Conservation (phyloP, 2,113 vertebrate species). For the Chrysochloris asiatica region DNA sequence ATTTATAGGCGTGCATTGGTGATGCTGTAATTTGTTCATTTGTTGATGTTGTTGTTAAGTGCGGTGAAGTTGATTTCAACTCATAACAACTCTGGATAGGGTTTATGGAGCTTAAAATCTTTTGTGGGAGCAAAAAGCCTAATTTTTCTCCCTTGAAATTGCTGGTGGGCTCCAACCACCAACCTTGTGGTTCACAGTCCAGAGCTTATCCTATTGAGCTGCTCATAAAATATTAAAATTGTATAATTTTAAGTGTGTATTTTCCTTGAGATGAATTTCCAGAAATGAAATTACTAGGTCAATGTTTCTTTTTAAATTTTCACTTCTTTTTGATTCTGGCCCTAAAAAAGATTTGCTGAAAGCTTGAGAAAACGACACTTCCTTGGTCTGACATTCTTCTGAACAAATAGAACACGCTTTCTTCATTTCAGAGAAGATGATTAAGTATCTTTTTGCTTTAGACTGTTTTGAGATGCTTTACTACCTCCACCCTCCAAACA, state of each 20-base stretch:
- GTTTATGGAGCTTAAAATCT: too few species aligned
- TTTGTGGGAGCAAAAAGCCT: too few species aligned
- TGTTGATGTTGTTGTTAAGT: too few species aligned
- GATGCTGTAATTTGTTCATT: background rate
- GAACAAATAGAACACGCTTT: conserved; percentile 56
- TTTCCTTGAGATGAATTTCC: conserved; percentile 26
- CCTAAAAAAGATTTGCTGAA: conserved; percentile 23
- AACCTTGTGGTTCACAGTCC: too few species aligned
- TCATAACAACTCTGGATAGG: too few species aligned
- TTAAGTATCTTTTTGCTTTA: conserved; percentile 41
- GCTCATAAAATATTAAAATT: background rate
- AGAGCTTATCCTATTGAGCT: too few species aligned
- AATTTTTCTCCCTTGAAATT: too few species aligned
- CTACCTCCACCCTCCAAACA: background rate
- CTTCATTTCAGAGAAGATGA: conserved; percentile 37
- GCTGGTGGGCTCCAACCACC: too few species aligned
- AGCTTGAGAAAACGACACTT: conserved; percentile 37
- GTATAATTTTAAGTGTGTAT: background rate
- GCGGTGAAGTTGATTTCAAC: too few species aligned
- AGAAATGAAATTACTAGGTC: conserved; percentile 32
- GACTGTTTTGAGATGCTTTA: conserved; percentile 37
- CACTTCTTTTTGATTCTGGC: conserved; percentile 40
- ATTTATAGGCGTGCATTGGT: background rate
- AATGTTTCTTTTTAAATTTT: conserved; percentile 57
- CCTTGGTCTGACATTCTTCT: conserved; percentile 12